These are phyloP conservation scores for Drosophila dunni DNA, from an alignment of 1,140 invertebrate species.

Conservation along the genomic window DNA sequence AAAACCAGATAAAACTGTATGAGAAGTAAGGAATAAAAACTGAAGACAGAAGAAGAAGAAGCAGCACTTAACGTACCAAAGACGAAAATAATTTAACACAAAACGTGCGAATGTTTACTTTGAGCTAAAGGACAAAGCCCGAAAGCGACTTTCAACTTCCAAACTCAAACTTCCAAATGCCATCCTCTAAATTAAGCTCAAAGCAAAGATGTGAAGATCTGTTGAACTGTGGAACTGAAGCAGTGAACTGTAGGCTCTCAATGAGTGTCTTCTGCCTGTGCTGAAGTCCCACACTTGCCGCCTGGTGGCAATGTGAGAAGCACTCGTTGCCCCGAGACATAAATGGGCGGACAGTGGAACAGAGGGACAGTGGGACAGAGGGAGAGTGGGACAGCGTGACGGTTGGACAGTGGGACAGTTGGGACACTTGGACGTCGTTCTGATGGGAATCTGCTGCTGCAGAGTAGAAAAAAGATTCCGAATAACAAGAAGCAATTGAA, in stretches of 20 bases:
- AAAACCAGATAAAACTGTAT: background rate
- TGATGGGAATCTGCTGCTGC: conserved; percentile 34
- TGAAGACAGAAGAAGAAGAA: conserved; percentile 19
- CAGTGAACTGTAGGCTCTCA: background rate
- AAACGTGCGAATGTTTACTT: conserved; percentile 72
- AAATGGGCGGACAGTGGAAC: conserved; percentile 30
- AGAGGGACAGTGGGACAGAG: background rate
- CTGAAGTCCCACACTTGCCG: background rate
- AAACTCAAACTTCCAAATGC: conserved; percentile 7
- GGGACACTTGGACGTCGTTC: background rate
- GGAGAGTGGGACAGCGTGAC: too few relatives aligned
- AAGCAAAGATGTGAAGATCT: conserved; percentile 4
- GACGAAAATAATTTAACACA: conserved; percentile 57
- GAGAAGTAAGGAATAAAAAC: conserved; percentile 8
- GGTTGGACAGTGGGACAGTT: too few relatives aligned
- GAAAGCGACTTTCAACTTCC: conserved; percentile 23
- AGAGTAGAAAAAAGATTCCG: background rate
- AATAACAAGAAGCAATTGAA: conserved; percentile 4
- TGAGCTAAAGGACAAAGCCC: conserved; percentile 29
- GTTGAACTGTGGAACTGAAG: too few relatives aligned
- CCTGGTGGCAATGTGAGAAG: conserved; percentile 7
- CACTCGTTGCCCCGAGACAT: background rate
- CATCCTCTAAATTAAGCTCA: background rate
- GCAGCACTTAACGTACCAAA: conserved; percentile 55
- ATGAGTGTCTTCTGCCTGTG: background rate